Evolutionary conservation across 2,113 vertebrate genomes (phyloP), one percentile per base, ranked within the genome.

Genomic region (Oostethus manadensis): DNA sequence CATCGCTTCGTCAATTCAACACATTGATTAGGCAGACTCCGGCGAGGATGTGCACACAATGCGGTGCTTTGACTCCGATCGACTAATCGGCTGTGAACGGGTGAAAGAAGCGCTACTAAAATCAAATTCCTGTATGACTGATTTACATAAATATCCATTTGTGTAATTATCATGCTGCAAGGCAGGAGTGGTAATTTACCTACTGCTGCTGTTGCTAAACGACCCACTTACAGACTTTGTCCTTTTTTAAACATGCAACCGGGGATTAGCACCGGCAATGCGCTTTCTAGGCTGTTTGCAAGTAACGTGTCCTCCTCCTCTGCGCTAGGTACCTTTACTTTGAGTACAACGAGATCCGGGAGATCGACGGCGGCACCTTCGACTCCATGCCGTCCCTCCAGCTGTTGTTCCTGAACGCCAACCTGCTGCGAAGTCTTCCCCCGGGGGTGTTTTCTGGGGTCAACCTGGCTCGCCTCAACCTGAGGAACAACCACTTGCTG

Each of bases 401-500:
- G 86, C 89, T 98, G 62, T 80, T 99, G 21, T 98, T 98, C 84
- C 92, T 98, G 58, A 99, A 97, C 54, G 92, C 96, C 79, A 99
- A 97, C 89, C 77, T 95, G 70, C 87, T 98, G 70, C 90, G 90
- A 73, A 93, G 88, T 21, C 88, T 99, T 70, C 97, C 97, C 7
- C 91, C 91, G 0, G 93, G 95, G 2, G 88, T 96, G 50, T 99
- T 99, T 53, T 91, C 93, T 2, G 93, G 92, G 77, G 94, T 96
- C 9, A 94, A 92, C 21, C 84, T 98, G 68, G 78, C 94, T n/a
- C 91, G 96, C 16, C 94, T 99, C 63, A 98, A 96, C 82, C 70
- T 98, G 54, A 85, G 94, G 55, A 98, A 96, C 86, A 99, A 99
- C 84, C 93, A 96, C 74, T 94, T 99, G 66, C 82, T 93, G 64